Base-by-base conservation (phyloP, 2,113 vertebrate species). In the Salminus brasiliensis region DNA sequence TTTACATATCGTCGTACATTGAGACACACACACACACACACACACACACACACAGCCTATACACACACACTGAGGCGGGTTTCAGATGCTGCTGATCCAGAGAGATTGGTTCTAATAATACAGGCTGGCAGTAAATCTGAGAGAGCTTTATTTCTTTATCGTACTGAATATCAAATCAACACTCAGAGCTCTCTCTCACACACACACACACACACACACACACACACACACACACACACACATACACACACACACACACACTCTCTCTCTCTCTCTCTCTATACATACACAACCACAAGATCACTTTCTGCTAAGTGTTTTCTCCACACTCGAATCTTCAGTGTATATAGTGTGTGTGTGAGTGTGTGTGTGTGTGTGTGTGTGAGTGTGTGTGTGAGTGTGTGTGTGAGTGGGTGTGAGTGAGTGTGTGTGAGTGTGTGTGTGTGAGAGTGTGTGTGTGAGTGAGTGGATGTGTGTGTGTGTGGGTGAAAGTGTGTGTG, bases 11-110 rank as follows among this genome's bases (percentile, higher is more conserved):
- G 25, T 72, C 49, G 25, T 72, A 53, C 47, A 23, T 74, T 45
- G 63, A 27, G 29, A 60, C 43, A 74, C 59, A 73, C 68, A 23
- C n/a, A 63, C 55, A 63, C 60, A 67, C 47, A 66, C 53, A 23
- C 39, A 34, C 62, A 43, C 62, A 73, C 62, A 34, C 36, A 4
- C 78, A 34, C 36, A 36, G 52, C 43, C 36, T n/a, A 65, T 25
- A 45, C 21, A 39, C 32, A 25, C 30, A 71, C 73, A 57, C 68
- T 65, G 29, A 49, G 45, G 57, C 39, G 41, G 45, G 57, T 74
- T 55, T 79, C 81, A 18, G 43, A 32, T 83, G 57, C n/a, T 30
- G 76, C 81, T 83, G 81, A 83, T 62, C 57, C 47, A 65, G 65
- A 73, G 15, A 34, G 18, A 65, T 62, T 39, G 18, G 65, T 63